Conservation (phyloP, 2,113 vertebrate species). For the Axis porcinus region DNA sequence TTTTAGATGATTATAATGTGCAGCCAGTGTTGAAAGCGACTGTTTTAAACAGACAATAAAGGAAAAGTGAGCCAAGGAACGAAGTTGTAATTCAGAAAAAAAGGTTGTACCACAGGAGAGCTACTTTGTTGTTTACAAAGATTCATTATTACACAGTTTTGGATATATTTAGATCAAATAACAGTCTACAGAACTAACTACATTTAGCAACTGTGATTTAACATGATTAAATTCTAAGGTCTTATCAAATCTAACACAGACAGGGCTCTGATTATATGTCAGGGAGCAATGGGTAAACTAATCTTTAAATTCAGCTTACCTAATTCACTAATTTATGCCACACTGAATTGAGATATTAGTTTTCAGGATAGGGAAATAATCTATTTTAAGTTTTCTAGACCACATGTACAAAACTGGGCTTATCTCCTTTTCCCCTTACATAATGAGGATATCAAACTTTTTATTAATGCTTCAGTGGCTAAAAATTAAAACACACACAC, state of each 20-base stretch:
- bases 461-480: background rate
- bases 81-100: background rate
- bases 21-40: background rate
- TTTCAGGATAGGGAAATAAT: background rate
- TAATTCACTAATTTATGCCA: conserved; percentile 35
- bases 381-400: background rate
- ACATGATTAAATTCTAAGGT: background rate
- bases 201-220: background rate
- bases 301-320: conserved; percentile 20
- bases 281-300: background rate
- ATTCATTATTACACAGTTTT: conserved; percentile 20
- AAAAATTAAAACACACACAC: background rate
- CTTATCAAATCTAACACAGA: conserved; percentile 37
- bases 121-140: background rate
- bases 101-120: background rate
- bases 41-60: background rate
- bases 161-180: conserved; percentile 27
- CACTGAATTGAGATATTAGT: background rate
- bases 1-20: background rate
- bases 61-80: background rate
- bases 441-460: background rate
- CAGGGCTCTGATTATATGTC: background rate
- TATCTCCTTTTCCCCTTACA: background rate
- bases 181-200: background rate
- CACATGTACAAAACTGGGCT: background rate